A percentile compares a stretch with the other conserved stretches of the same genome.
These are phyloP conservation scores for Uloborus plumipes DNA, from an alignment of 2,888 invertebrate species.

Conservation along the genomic window DNA sequence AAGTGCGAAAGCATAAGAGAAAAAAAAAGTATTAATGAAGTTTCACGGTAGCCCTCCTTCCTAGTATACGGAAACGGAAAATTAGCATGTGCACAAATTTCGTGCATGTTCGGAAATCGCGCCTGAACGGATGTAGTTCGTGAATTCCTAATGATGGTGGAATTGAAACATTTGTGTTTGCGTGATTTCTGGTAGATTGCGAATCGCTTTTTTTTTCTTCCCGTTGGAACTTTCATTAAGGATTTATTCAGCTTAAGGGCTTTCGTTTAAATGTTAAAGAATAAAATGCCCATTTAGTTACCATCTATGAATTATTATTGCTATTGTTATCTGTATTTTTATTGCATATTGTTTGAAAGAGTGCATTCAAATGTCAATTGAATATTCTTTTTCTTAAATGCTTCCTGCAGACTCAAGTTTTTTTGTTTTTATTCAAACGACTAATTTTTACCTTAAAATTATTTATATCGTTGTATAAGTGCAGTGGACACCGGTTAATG, in stretches of 20 bases:
- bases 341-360: too few species aligned
- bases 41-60: too few species aligned
- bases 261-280: not conserved
- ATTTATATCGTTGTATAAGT: too few species aligned
- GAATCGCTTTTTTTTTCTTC: not conserved
- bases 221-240: not conserved
- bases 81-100: constrained; percentile 6
- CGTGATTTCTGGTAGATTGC: not conserved
- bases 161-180: not conserved
- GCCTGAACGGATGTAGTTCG: constrained; percentile 7
- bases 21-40: too few species aligned
- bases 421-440: too few species aligned
- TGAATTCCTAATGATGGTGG: not conserved
- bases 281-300: not conserved
- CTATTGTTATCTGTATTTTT: too few species aligned
- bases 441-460: too few species aligned
- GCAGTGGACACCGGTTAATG: too few species aligned
- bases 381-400: too few species aligned
- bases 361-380: too few species aligned
- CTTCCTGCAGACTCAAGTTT: too few species aligned
- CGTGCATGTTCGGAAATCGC: constrained; percentile 7
- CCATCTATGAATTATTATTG: constrained; percentile 3
- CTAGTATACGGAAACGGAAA: not conserved
- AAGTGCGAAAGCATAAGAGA: too few species aligned
- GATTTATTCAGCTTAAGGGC: not conserved